Conservation (phyloP, 37 sponge, comb jelly and placozoan genomes). For the Amphimedon queenslandica region DNA sequence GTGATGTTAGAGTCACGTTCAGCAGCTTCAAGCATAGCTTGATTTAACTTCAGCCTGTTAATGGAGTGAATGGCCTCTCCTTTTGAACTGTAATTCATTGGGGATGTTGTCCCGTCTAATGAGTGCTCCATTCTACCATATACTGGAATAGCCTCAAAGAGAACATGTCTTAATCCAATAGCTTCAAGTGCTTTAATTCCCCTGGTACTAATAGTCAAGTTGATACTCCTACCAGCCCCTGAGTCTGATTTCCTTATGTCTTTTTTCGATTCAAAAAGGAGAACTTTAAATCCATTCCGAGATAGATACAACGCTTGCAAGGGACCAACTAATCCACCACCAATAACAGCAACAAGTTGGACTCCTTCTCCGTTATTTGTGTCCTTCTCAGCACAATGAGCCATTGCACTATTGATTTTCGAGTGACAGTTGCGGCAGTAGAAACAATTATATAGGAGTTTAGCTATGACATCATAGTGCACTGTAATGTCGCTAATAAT, state of each 20-base stretch:
- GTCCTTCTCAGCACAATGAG: no score
- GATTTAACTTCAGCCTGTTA: conserved; percentile 68
- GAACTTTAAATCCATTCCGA: conserved; percentile 64
- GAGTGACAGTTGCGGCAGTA: no score
- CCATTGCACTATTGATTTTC: no score
- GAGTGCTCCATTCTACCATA: conserved; percentile 78
- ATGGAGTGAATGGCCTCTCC: conserved; percentile 75
- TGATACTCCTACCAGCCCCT: conserved; percentile 78
- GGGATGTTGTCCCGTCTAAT: conserved; percentile 29
- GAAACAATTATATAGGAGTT: no score
- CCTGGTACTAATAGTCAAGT: conserved; percentile 75
- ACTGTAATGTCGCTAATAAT: no score
- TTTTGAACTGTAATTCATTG: conserved; percentile 56
- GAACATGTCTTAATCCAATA: conserved; percentile 66
- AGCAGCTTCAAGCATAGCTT: conserved; percentile 54
- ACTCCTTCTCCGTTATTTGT: no score
- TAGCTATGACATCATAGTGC: no score
- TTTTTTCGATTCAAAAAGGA: conserved; percentile 63
- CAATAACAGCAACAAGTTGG: conserved; percentile 61
- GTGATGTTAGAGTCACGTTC: conserved; percentile 45
- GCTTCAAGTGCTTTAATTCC: conserved; percentile 67
- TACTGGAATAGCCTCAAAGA: conserved; percentile 73
- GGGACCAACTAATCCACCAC: conserved; percentile 81
- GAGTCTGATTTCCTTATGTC: conserved; percentile 42
- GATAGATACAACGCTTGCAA: conserved; percentile 67